Evolutionary conservation across 2,888 invertebrate genomes (phyloP).

Genomic region (Microplitis deprimator): DNA sequence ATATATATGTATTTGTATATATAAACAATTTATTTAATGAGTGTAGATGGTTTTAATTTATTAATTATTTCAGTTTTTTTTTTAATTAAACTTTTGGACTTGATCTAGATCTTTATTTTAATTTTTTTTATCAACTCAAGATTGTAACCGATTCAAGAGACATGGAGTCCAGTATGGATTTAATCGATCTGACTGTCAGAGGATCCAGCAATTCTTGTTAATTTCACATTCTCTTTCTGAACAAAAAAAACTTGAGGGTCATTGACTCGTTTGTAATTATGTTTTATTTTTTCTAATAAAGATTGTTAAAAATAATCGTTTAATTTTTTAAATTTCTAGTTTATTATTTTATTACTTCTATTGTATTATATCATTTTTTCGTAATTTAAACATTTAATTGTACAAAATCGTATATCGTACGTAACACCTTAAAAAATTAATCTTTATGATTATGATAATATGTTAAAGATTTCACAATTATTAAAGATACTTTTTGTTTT

Average conservation of each 20-base stretch:
- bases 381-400: not conserved
- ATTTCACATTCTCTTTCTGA: not conserved
- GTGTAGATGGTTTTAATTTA: not conserved
- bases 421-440: not conserved
- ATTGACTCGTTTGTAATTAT: not conserved
- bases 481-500: not conserved
- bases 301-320: not conserved
- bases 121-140: not conserved
- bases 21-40: not conserved
- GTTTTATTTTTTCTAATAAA: not conserved
- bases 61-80: not conserved
- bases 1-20: too few species aligned
- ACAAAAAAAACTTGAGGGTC: not conserved
- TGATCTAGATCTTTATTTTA: not conserved
- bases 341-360: not conserved
- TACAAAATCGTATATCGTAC: not conserved
- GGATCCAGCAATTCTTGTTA: not conserved
- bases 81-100: not conserved
- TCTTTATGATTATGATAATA: not conserved
- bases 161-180: not conserved
- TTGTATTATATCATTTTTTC: not conserved
- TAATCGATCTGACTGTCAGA: not conserved
- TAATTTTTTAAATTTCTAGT: not conserved
- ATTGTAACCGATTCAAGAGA: not conserved
- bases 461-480: not conserved